Evolutionary conservation across 2,797 vertebrate genomes (phyloP).

Genomic region (Centropyge bicolor): DNA sequence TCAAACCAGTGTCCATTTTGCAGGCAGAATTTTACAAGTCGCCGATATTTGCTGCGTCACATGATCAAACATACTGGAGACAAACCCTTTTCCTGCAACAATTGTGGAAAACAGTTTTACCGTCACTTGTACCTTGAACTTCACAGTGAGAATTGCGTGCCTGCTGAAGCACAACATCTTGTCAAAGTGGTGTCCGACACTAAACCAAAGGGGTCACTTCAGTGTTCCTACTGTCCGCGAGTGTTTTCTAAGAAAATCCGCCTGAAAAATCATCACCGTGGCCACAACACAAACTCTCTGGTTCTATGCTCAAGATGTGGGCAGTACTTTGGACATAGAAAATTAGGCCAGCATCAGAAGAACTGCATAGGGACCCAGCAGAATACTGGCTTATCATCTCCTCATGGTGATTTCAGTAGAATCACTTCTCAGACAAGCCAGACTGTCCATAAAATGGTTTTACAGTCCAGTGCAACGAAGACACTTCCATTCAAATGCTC

Average conservation of each 20-base stretch:
- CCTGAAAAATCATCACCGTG: slow-evolving; percentile 71
- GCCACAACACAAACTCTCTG: slow-evolving; percentile 76
- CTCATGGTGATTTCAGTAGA: background rate
- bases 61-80: slow-evolving; percentile 81
- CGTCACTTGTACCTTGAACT: slow-evolving; percentile 62
- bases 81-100: slow-evolving; percentile 77
- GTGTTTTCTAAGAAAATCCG: slow-evolving; percentile 67
- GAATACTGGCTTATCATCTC: background rate
- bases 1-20: slow-evolving; percentile 84
- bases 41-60: slow-evolving; percentile 79
- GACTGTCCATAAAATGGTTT: slow-evolving; percentile 8
- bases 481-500: slow-evolving; percentile 71
- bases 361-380: slow-evolving; percentile 49
- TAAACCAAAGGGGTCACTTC: slow-evolving; percentile 22
- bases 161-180: background rate
- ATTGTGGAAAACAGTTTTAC: slow-evolving; percentile 82
- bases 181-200: background rate
- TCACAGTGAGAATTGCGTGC: slow-evolving; percentile 77
- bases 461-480: slow-evolving; percentile 13
- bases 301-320: slow-evolving; percentile 77
- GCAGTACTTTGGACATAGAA: slow-evolving; percentile 77
- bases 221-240: slow-evolving; percentile 80
- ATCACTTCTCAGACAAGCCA: slow-evolving; percentile 2
- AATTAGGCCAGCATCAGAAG: slow-evolving; percentile 72
- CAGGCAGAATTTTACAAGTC: slow-evolving; percentile 63